Conservation (phyloP, 2,797 vertebrate genomes). For the Pseudochromis fuscus region DNA sequence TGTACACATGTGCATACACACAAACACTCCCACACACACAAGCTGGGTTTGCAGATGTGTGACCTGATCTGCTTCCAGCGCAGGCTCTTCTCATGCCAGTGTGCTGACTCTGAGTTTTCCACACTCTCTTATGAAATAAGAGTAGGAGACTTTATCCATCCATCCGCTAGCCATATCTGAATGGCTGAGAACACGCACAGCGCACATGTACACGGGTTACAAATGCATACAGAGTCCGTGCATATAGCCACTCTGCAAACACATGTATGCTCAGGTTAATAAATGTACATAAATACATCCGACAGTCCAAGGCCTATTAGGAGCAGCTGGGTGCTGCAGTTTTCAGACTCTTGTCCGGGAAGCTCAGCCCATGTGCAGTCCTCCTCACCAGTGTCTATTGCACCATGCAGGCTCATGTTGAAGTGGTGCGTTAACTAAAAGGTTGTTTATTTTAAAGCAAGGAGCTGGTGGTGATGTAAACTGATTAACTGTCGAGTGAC, state of each 20-base stretch:
- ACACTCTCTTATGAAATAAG: conserved; percentile 83
- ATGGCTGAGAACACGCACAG: conserved; percentile 59
- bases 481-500: conserved; percentile 21
- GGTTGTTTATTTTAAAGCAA: conserved; percentile 58
- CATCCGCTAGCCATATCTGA: conserved; percentile 69
- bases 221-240: conserved; percentile 24
- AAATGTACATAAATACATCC: conserved; percentile 10
- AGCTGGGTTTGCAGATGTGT: conserved; percentile 79
- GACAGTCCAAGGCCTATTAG: conserved; percentile 20
- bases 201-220: conserved; percentile 29
- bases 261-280: conserved; percentile 5
- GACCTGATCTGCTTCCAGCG: conserved; percentile 79
- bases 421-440: conserved; percentile 42
- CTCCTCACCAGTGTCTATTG: conserved; percentile 33
- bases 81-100: conserved; percentile 74
- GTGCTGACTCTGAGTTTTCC: conserved; percentile 86
- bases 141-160: conserved; percentile 78
- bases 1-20: conserved; percentile 17
- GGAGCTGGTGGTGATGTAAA: conserved; percentile 15
- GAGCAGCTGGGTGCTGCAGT: conserved; percentile 28
- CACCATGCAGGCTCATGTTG: conserved; percentile 48
- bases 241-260: background rate
- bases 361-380: conserved; percentile 10
- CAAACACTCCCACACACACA: conserved; percentile 24
- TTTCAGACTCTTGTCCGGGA: conserved; percentile 24